Conservation (phyloP, 2,113 vertebrate species). For the Neoarius graeffei region DNA sequence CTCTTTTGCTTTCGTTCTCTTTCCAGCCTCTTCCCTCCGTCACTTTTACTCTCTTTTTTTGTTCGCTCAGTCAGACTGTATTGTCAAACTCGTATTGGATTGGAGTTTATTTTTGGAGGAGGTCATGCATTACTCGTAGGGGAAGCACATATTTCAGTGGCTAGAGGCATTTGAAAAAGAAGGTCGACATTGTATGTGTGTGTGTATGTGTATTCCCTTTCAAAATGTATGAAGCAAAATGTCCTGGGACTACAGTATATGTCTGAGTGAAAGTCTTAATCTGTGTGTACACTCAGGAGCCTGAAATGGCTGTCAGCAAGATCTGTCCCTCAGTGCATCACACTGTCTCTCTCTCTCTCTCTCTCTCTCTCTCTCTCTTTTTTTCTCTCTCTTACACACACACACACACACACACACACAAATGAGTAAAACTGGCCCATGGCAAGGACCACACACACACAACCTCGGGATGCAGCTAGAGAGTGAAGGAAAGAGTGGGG, state of each 20-base stretch:
- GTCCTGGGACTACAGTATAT: not conserved
- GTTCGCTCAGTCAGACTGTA: conserved; percentile 10
- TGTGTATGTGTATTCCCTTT: conserved; percentile 21
- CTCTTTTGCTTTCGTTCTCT: not conserved
- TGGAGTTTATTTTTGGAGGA: conserved; percentile 56
- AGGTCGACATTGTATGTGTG: conserved; percentile 28
- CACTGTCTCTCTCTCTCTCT: not conserved
- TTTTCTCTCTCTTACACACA: not conserved
- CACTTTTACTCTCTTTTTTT: not conserved
- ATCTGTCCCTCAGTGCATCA: conserved; percentile 19
- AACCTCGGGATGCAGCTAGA: not conserved
- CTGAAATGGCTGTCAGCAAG: conserved; percentile 45
- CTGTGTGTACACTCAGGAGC: conserved; percentile 28
- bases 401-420: conserved; percentile 8
- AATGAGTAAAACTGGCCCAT: not conserved
- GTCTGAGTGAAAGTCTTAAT: conserved; percentile 7
- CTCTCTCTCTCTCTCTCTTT: not conserved
- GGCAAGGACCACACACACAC: not conserved
- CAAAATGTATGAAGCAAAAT: conserved; percentile 30
- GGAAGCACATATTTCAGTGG: conserved; percentile 53
- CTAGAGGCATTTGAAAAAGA: conserved; percentile 52
- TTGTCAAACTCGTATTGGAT: conserved; percentile 31
- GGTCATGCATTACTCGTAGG: conserved; percentile 51
- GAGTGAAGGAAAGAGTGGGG: not conserved
- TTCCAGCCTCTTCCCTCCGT: not conserved